Conservation (phyloP, 2,797 vertebrate species). For the Onychomys leucogaster region DNA sequence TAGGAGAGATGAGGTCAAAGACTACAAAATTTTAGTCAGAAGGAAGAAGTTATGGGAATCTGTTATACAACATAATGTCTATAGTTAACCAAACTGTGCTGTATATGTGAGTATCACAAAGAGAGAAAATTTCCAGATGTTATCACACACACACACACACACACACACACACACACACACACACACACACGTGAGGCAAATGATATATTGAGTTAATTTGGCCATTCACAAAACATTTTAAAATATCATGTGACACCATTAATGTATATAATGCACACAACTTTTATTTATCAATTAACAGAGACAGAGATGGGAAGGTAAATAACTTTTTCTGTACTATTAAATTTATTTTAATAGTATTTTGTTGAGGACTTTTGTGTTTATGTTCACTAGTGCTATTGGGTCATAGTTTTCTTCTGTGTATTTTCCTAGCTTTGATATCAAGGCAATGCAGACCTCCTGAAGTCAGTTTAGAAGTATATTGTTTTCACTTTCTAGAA, state of each 20-base stretch:
- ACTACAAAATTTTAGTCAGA: background rate
- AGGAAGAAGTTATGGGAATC: background rate
- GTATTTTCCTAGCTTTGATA: background rate
- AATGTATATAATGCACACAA: background rate
- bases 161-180: background rate
- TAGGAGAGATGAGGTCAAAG: background rate
- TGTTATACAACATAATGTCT: background rate
- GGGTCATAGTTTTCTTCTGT: background rate
- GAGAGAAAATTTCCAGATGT: background rate
- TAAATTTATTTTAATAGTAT: background rate
- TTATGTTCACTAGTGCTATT: background rate
- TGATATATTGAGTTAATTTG: background rate
- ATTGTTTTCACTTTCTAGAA: background rate
- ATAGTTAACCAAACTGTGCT: background rate
- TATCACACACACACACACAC: background rate
- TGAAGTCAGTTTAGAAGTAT: background rate
- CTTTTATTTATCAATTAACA: background rate
- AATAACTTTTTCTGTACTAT: background rate
- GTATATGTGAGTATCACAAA: background rate
- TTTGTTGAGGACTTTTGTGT: background rate
- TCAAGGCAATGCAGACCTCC: background rate
- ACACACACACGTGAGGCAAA: background rate
- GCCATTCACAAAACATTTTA: background rate
- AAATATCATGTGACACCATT: background rate
- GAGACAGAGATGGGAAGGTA: background rate